A percentile compares a stretch with the other conserved stretches of the same genome.
Evolutionary conservation across 2,797 vertebrate genomes (phyloP).

Genomic region (Karalla daura): DNA sequence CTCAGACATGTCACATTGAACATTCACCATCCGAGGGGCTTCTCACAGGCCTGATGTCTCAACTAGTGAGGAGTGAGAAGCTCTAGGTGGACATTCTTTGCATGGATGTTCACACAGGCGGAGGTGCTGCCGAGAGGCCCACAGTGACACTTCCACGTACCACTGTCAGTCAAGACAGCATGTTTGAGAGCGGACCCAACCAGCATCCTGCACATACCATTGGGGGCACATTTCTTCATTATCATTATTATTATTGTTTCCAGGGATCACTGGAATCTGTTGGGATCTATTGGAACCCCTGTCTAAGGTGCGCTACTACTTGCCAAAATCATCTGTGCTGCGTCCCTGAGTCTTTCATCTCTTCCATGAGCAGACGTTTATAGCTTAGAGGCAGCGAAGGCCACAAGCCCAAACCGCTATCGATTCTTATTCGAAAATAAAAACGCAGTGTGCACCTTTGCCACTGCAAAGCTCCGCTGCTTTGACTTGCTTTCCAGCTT

Average conservation of each 20-base stretch:
- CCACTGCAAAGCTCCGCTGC: slow-evolving; percentile 2
- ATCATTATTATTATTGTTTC: too few relatives aligned
- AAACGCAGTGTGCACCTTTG: not conserved
- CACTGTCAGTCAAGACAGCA: not conserved
- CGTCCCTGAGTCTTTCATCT: not conserved
- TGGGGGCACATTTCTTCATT: too few relatives aligned
- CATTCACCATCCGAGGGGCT: slow-evolving; percentile 46
- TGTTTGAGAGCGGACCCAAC: not conserved
- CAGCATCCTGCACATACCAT: not conserved
- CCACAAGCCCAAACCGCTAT: not conserved
- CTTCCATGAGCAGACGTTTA: not conserved
- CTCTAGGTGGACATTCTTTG: slow-evolving; percentile 32
- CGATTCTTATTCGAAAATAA: not conserved
- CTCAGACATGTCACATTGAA: slow-evolving; percentile 64
- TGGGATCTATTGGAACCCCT: too few relatives aligned
- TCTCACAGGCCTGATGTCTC: slow-evolving; percentile 47
- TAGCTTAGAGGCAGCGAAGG: not conserved
- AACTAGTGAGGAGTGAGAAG: slow-evolving; percentile 47
- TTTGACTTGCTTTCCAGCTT: not conserved
- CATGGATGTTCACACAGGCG: slow-evolving; percentile 3
- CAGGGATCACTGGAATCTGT: too few relatives aligned
- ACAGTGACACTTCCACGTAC: not conserved
- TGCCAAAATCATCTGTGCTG: not conserved
- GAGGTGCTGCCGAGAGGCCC: slow-evolving; percentile 10
- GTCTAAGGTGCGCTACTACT: too few relatives aligned